Base-by-base conservation (phyloP, 2,888 invertebrate genomes). In the Orchesellides sinensis region DNA sequence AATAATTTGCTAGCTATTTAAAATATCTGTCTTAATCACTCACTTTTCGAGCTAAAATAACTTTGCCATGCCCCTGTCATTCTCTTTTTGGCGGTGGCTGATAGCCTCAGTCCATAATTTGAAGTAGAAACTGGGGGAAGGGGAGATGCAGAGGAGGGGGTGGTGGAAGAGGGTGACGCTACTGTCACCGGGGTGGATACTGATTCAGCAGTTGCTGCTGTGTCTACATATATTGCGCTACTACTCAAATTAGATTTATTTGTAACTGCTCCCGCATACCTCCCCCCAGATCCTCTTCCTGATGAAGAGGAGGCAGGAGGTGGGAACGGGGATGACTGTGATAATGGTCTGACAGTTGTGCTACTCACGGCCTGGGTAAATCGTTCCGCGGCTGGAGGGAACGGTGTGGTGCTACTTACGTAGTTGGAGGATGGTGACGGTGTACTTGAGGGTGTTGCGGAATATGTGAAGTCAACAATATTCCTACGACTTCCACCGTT, bases 31-130 rank as follows among this genome's bases (percentile, higher is more conserved):
- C 29, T 65, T 79, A 83, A 79, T 82, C 68, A 70, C 40, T 82
- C 82, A 68, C 68, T 81, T 63, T 82, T 82, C 74, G 82, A 69
- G 49, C 84, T 81, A 75, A 86, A 86, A 47, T 85, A 85, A 40
- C 83, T 86, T 65, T 84, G 84, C 88, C 88, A 88, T 35, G 82
- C 85, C 14, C 84, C 77, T 19, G 85, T 84, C 84, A 85, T 87
- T 49, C 87, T 78, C 83, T 87, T 87, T 72, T 84, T 86, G 19
- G 86, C 87, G 23, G 86, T 85, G 61, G 84, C 78, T 12, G 87
- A 86, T 14, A 88, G 77, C 63, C 85, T 86, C 68, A 86, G 84
- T 65, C 88, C 88, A 73, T 83, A 86, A 68, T 83, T 84, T 45
- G 82, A 79, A 17, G 82, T 84, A 14, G 83, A 83, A 17, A 84